Evolutionary conservation across 2,113 vertebrate species (phyloP), one percentile per base, ranked within the genome.

Genomic region (Prolemur simus): DNA sequence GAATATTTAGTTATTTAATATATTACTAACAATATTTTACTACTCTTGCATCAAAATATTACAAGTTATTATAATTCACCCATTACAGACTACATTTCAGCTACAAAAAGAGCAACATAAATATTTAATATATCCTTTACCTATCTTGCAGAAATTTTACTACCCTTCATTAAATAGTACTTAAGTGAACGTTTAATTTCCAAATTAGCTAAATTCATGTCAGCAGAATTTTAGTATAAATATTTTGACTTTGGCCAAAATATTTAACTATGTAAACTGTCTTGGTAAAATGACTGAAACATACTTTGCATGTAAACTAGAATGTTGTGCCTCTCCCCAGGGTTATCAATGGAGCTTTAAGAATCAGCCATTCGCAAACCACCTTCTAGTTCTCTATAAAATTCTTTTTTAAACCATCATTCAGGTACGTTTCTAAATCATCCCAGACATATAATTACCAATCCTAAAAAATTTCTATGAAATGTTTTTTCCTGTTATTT

Each of bases 101-200:
- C 39, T 87, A 96, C 2, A 84, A 68, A 95, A 94, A 96, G 7
- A 60, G 23, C 77, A 74, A 29, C 52, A 80, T 66, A 97, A 85
- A 78, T 58, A 58, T 63, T 56, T 56, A 56, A 56, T 56, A 56
- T 56, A 86, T 68, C n/a, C 45, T 87, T 73, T 73, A 83, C 11
- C 5, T 68, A 96, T 63, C 25, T 6, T 77, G 39, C 23, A 95
- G 71, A 87, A 94, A 89, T 80, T 60, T 47, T 90, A 32, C 83
- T 15, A 71, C 15, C 12, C 37, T 96, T 95, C 82, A 89, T 63
- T 91, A 96, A 82, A 58, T 17, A 93, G 63, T 68, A 87, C 25
- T 42, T 68, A 77, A 39, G 3, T 77, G 60, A 81, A 64, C 66
- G 83, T 66, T 83, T 90, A 88, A 87, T 91, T 95, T 52, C 71